Conservation (phyloP, 37 sponge, comb jelly and placozoan species). For the Geodia barretti region DNA sequence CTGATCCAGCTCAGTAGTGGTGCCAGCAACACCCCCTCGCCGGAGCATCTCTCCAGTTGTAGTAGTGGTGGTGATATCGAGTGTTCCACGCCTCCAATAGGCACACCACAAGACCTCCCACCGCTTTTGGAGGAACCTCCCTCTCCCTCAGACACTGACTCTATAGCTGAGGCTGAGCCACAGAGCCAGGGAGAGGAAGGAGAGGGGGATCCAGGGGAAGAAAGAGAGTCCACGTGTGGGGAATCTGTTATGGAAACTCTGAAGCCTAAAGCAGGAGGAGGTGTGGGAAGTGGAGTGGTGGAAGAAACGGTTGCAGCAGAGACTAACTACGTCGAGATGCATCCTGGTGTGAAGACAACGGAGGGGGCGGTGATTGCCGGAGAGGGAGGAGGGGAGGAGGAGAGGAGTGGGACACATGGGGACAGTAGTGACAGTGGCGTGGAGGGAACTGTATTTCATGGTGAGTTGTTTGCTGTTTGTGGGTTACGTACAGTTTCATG, state of each 20-base stretch:
- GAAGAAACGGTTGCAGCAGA: background rate
- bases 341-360: too few species aligned
- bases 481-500: too few species aligned
- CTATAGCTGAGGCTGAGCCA: too few species aligned
- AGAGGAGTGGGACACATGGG: background rate
- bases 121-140: background rate
- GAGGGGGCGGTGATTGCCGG: background rate
- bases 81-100: background rate
- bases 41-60: background rate
- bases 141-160: background rate
- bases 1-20: too few species aligned
- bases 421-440: background rate
- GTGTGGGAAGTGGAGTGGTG: too few species aligned
- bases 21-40: background rate
- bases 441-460: background rate
- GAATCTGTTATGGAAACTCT: too few species aligned
- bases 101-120: too few species aligned
- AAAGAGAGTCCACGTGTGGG: too few species aligned
- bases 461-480: too few species aligned
- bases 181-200: too few species aligned
- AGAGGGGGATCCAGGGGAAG: too few species aligned
- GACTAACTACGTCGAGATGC: background rate
- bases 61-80: background rate
- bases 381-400: background rate
- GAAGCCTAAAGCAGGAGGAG: too few species aligned